These are phyloP conservation scores for Dioctria rufipes DNA, from an alignment of 2,888 invertebrate species.

Conservation along the genomic window DNA sequence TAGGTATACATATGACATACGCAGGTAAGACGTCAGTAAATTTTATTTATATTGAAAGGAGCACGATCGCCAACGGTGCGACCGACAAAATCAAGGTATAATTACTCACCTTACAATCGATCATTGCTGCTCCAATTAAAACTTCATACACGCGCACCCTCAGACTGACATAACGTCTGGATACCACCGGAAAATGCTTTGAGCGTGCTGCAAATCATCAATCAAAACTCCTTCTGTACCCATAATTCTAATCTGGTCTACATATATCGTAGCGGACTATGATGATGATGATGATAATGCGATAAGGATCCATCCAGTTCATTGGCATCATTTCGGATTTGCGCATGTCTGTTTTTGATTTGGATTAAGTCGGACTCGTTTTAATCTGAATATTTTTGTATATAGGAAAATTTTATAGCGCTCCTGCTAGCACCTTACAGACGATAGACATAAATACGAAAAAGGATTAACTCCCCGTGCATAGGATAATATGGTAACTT, in stretches of 20 bases:
- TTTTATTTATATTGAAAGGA: background rate
- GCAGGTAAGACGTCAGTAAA: background rate
- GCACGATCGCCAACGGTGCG: conserved; percentile 15
- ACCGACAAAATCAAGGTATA: conserved; percentile 28
- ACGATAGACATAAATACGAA: too few relatives aligned
- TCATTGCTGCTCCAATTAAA: conserved; percentile 50
- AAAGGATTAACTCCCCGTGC: conserved; percentile 1
- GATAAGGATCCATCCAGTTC: conserved; percentile 39
- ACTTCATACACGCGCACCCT: conserved; percentile 34
- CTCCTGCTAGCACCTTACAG: too few relatives aligned
- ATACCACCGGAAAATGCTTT: background rate
- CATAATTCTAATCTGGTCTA: too few relatives aligned
- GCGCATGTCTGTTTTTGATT: background rate
- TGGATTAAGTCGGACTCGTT: background rate
- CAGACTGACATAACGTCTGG: background rate
- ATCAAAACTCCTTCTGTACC: conserved; percentile 20
- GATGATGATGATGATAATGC: background rate
- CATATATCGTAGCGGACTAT: too few relatives aligned
- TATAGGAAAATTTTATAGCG: too few relatives aligned
- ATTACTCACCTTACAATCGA: conserved; percentile 50
- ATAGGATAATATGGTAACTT: background rate
- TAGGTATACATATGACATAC: background rate
- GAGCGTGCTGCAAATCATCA: conserved; percentile 29
- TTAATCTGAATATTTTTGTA: too few relatives aligned
- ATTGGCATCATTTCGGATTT: background rate